Evolutionary conservation across 2,113 vertebrate genomes (phyloP), one percentile per base, ranked within the genome.

Genomic region (Ginglymostoma cirratum): DNA sequence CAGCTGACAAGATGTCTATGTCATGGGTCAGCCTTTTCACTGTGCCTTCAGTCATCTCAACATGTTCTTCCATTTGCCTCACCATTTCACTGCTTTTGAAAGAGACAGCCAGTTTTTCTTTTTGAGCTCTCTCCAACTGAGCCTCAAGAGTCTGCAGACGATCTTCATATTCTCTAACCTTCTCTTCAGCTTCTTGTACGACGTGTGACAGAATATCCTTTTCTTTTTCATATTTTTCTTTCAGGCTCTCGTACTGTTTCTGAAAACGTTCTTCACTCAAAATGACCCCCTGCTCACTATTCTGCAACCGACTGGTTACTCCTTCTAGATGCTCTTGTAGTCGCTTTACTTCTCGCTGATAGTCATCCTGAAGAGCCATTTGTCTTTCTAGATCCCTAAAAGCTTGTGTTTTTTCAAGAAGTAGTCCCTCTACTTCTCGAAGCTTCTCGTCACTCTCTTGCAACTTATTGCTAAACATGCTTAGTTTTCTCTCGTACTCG

Each of bases 101-200:
- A 61, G 96, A 96, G 24, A 69, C 72, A 87, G 97, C 97, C 38
- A 96, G 96, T 95, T 96, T 97, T 95, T 97, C 97, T 72, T 96
- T 97, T 89, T 97, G 97, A 96, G 97, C 97, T 96, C 97, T 97
- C 15, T 96, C 97, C 78, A 98, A 92, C 87, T 97, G 96, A 83
- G 97, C 97, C 96, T 98, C 98, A 96, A 98, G 97, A 72, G 96
- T 97, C 66, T 98, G 95, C 45, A 98, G 97, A 76, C 97, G 97
- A 34, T 97, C 96, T 96, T 98, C 98, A 0, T 98, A 98, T 78
- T 98, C 96, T 5, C 96, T 97, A 86, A 98, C 97, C 96, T 96
- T 97, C 96, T 98, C 98, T 93, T 97, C 98, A 21, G 98, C 98
- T 94, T 96, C 97, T 70, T 97, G 96, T 96, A 98, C 97, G 96